A percentile compares a stretch with the other conserved stretches of the same genome.
These are phyloP conservation scores for Brachymystax lenok DNA, from an alignment of 2,797 vertebrate species.

Conservation along the genomic window DNA sequence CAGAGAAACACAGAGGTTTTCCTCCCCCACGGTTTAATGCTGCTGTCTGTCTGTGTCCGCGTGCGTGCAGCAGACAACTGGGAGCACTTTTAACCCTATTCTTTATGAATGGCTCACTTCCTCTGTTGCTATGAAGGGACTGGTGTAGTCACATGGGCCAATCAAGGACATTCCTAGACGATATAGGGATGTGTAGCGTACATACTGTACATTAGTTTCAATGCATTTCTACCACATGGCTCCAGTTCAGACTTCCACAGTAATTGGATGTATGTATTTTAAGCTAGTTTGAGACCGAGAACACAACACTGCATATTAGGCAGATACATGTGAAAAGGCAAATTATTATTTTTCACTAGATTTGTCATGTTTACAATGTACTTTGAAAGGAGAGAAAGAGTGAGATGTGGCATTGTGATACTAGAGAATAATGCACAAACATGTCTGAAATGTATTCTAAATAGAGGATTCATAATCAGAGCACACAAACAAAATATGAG, in stretches of 20 bases:
- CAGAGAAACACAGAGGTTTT: neutral
- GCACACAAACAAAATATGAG: slow-evolving; percentile 26
- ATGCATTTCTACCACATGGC: neutral
- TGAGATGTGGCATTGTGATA: too few species aligned
- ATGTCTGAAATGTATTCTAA: slow-evolving; percentile 36
- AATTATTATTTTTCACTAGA: too few species aligned
- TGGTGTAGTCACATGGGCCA: neutral
- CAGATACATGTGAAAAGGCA: too few species aligned
- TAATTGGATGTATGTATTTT: neutral
- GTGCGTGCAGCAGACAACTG: slow-evolving; percentile 30
- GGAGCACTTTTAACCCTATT: neutral
- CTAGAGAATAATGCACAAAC: too few species aligned
- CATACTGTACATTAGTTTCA: neutral
- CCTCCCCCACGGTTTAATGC: neutral
- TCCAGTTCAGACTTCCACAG: neutral
- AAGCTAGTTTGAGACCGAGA: neutral
- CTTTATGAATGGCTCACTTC: neutral
- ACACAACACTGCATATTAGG: neutral
- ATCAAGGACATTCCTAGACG: neutral
- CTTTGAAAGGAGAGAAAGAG: too few species aligned
- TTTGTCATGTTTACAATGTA: too few species aligned
- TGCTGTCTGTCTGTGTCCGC: neutral
- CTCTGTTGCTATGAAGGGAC: neutral
- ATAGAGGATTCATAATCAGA: slow-evolving; percentile 39
- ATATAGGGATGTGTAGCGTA: neutral